These are phyloP conservation scores for Wiebesia pumilae DNA, from an alignment of 1,140 invertebrate species.

Conservation along the genomic window DNA sequence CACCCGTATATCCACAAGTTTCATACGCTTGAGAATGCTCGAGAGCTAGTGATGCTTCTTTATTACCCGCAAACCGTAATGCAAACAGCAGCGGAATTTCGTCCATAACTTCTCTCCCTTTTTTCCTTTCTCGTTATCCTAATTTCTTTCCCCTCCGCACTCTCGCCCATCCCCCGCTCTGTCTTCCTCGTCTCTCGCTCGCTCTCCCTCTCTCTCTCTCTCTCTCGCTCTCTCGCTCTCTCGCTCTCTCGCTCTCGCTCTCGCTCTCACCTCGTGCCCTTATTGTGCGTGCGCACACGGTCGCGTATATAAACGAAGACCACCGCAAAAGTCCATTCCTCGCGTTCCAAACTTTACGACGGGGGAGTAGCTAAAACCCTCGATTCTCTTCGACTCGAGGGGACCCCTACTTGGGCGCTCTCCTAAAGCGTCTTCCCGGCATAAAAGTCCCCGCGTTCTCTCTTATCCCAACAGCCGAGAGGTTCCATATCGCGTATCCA, in stretches of 20 bases:
- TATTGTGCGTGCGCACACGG: background rate
- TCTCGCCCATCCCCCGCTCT: background rate
- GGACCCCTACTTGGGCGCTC: too few relatives aligned
- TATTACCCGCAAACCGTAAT: slow-evolving; percentile 12
- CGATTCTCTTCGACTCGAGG: too few relatives aligned
- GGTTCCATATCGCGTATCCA: background rate
- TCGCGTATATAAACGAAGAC: background rate
- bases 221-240: background rate
- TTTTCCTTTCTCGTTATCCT: slow-evolving; percentile 32
- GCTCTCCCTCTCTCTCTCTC: too few relatives aligned
- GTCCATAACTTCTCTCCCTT: slow-evolving; percentile 17
- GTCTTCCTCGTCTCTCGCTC: too few relatives aligned
- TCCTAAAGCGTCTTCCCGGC: background rate
- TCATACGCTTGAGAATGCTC: background rate
- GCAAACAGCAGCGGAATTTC: slow-evolving; percentile 33
- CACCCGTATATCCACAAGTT: background rate
- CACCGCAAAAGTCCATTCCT: slow-evolving; percentile 54
- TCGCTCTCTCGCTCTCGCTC: too few relatives aligned
- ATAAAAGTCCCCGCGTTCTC: background rate
- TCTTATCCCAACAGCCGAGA: too few relatives aligned
- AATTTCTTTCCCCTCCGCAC: slow-evolving; percentile 18
- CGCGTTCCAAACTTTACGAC: slow-evolving; percentile 57
- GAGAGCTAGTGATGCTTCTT: background rate
- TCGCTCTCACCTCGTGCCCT: background rate
- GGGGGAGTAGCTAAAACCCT: background rate